A percentile compares a stretch with the other conserved stretches of the same genome.
Evolutionary conservation across 2,113 vertebrate genomes (phyloP).

Genomic region (Epinephelus lanceolatus): DNA sequence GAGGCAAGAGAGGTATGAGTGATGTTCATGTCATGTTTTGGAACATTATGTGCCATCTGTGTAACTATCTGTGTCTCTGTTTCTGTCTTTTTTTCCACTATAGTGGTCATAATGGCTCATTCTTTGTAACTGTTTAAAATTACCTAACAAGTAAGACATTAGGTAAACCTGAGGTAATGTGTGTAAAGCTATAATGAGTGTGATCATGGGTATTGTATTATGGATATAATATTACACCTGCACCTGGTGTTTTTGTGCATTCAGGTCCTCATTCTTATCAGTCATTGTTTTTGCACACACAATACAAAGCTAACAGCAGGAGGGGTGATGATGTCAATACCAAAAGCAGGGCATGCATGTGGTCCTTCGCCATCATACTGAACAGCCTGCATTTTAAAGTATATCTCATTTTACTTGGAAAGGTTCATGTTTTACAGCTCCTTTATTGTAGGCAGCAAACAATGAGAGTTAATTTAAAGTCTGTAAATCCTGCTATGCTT

Average conservation of each 20-base stretch:
- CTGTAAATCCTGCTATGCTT: background rate
- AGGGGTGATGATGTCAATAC: background rate
- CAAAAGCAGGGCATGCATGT: background rate
- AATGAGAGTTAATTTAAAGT: background rate
- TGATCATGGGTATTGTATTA: background rate
- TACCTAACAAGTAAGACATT: background rate
- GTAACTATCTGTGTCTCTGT: background rate
- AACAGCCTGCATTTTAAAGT: background rate
- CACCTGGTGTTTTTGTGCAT: background rate
- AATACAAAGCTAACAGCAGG: background rate
- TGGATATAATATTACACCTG: background rate
- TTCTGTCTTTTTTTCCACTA: background rate
- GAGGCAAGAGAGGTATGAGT: background rate
- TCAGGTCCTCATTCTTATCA: background rate
- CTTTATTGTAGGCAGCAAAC: background rate
- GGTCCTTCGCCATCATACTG: background rate
- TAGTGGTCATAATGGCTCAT: background rate
- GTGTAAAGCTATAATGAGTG: background rate
- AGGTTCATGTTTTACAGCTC: background rate
- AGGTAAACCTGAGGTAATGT: background rate
- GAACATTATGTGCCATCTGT: conserved; percentile 5
- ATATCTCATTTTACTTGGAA: background rate
- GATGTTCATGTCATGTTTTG: background rate
- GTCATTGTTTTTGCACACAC: background rate
- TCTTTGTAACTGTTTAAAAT: background rate